Conservation (phyloP, 2,888 invertebrate genomes). For the Tetragonisca angustula region DNA sequence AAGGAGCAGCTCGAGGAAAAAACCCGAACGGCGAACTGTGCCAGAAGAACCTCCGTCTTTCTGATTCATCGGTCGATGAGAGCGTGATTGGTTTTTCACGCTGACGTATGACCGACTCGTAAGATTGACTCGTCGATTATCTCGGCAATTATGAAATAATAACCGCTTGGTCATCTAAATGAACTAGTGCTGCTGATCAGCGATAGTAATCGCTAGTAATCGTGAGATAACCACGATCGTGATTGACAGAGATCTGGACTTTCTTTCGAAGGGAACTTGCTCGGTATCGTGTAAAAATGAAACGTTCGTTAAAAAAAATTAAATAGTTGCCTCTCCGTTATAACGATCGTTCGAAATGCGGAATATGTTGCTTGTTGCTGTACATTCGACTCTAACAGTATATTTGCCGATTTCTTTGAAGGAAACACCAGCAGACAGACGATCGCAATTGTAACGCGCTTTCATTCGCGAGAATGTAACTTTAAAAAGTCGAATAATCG, state of each 20-base stretch:
- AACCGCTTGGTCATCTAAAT: constrained; percentile 3
- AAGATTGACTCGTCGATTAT: constrained; percentile 35
- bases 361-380: background rate
- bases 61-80: constrained; percentile 48
- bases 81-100: constrained; percentile 28
- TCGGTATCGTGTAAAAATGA: too few relatives aligned
- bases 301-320: background rate
- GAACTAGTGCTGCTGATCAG: background rate
- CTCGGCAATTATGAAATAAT: constrained; percentile 33
- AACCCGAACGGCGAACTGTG: constrained; percentile 27
- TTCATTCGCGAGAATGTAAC: constrained; percentile 18
- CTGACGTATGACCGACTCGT: background rate
- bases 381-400: too few relatives aligned
- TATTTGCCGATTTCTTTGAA: background rate
- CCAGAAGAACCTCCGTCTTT: constrained; percentile 33
- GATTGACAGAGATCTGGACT: constrained; percentile 8
- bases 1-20: constrained; percentile 35
- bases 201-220: constrained; percentile 33
- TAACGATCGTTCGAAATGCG: background rate
- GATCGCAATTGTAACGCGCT: constrained; percentile 3
- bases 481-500: constrained; percentile 43
- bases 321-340: background rate
- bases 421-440: background rate
- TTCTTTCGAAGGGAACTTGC: background rate
- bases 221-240: constrained; percentile 48